Evolutionary conservation across 2,113 vertebrate species (phyloP).

Genomic region (Caloenas nicobarica): DNA sequence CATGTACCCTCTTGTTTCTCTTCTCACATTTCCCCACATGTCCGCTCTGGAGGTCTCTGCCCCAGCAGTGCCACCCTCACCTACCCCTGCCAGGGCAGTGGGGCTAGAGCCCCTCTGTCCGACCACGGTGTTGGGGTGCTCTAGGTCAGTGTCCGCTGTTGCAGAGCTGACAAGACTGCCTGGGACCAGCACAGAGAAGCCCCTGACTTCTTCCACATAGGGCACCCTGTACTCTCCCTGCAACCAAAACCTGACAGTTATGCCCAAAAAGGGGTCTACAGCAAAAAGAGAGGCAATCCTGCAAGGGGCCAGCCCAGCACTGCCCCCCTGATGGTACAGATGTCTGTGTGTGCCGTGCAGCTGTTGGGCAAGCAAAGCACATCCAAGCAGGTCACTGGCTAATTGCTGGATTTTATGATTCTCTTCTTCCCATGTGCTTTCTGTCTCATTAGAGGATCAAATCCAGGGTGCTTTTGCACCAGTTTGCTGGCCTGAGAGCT

Average conservation of each 20-base stretch:
- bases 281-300: not conserved
- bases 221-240: not conserved
- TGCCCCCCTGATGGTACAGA: not conserved
- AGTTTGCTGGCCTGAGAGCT: not conserved
- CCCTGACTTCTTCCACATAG: not conserved
- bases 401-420: not conserved
- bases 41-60: not conserved
- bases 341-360: not conserved
- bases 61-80: not conserved
- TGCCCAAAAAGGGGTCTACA: not conserved
- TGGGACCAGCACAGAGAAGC: rapidly evolving
- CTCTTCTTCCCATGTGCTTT: not conserved
- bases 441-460: not conserved
- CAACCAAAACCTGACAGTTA: not conserved
- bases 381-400: not conserved
- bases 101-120: not conserved
- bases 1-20: not conserved
- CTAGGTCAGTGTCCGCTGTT: not conserved
- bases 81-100: not conserved
- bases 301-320: not conserved
- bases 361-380: not conserved
- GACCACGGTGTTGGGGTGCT: not conserved
- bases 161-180: not conserved
- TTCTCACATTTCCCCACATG: not conserved
- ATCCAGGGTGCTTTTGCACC: not conserved